Evolutionary conservation across 1,140 invertebrate species (phyloP).

Genomic region (Helicoverpa zea): DNA sequence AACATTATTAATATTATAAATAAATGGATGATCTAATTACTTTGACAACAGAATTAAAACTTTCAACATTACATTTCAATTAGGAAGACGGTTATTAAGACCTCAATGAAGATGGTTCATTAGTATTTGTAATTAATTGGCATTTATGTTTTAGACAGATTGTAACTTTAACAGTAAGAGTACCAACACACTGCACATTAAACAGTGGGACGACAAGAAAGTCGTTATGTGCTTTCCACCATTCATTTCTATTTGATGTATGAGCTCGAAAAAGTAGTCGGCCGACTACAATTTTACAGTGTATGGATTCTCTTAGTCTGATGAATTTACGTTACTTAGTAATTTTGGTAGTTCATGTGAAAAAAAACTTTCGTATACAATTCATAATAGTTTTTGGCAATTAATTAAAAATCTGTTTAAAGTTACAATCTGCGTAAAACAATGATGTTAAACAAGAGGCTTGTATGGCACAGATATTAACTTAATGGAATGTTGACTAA

Average conservation of each 20-base stretch:
- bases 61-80: background rate
- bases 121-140: background rate
- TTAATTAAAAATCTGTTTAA: background rate
- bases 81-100: constrained; percentile 19
- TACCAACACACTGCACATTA: too few relatives aligned
- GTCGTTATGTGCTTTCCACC: too few relatives aligned
- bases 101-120: background rate
- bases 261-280: too few relatives aligned
- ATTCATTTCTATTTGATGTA: too few relatives aligned
- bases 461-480: constrained; percentile 29
- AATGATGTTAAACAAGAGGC: constrained; percentile 6
- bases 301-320: too few relatives aligned
- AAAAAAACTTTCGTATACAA: too few relatives aligned
- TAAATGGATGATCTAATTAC: background rate
- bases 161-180: background rate
- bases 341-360: too few relatives aligned
- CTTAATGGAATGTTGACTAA: constrained; percentile 41
- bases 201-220: too few relatives aligned
- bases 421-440: background rate
- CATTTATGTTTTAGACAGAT: constrained; percentile 7
- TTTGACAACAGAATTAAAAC: constrained; percentile 11
- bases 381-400: background rate
- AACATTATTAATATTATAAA: background rate
- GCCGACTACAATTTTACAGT: too few relatives aligned
- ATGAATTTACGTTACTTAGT: too few relatives aligned